Conservation (phyloP, 2,797 vertebrate species). For the Nannoperca obscura region DNA sequence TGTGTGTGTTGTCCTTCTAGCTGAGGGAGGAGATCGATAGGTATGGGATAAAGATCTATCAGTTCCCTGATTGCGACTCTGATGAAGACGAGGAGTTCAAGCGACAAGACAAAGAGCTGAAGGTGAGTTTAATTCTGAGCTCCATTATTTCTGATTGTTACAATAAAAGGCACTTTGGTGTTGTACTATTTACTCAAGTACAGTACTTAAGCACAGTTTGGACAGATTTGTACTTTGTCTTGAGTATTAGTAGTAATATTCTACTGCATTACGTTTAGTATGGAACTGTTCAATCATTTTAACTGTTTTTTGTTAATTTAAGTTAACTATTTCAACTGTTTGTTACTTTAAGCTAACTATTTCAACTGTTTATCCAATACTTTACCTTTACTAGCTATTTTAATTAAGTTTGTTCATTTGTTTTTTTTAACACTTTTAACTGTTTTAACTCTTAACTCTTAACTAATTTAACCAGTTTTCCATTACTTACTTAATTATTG, state of each 20-base stretch:
- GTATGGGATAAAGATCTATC: constrained; percentile 95
- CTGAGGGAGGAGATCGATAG: constrained; percentile 95
- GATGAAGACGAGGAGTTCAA: constrained; percentile 97
- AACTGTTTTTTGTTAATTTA: background rate
- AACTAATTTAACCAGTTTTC: too few relatives aligned
- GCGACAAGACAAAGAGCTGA: constrained; percentile 94
- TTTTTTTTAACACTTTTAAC: background rate
- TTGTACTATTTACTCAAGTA: background rate
- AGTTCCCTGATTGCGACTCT: constrained; percentile 96
- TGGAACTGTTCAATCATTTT: too few relatives aligned
- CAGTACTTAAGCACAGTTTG: background rate
- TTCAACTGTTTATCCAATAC: too few relatives aligned
- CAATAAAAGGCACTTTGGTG: background rate
- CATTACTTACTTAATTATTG: too few relatives aligned
- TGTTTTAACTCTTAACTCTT: background rate
- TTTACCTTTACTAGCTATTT: too few relatives aligned
- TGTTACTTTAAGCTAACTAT: background rate
- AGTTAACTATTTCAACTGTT: too few relatives aligned
- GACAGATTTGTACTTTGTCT: background rate
- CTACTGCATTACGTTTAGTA: too few relatives aligned
- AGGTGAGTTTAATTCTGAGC: constrained; percentile 80
- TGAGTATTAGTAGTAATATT: background rate
- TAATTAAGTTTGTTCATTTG: too few relatives aligned
- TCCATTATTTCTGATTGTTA: background rate
- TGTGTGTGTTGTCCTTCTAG: constrained; percentile 72